These are phyloP conservation scores for Arrhopalites spinosus DNA, from an alignment of 2,888 invertebrate genomes.

Conservation along the genomic window DNA sequence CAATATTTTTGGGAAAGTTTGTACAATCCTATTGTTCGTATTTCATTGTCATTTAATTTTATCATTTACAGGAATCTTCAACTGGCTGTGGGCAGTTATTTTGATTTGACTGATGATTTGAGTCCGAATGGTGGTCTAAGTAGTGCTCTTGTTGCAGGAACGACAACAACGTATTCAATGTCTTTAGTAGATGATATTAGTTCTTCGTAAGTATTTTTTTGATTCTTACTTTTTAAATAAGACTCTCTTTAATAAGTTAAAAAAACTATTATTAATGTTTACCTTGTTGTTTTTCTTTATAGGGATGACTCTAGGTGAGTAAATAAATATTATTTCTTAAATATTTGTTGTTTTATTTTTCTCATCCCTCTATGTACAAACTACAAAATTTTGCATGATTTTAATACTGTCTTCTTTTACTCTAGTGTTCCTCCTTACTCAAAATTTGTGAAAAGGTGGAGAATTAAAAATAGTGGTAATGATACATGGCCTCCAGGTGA, in stretches of 20 bases:
- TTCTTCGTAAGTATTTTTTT: slow-evolving; percentile 69
- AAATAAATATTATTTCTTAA: no score
- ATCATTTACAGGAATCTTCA: slow-evolving; percentile 82
- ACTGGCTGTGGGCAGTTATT: slow-evolving; percentile 92
- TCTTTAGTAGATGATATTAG: slow-evolving; percentile 74
- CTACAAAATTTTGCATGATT: no score
- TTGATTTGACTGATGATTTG: slow-evolving; percentile 71
- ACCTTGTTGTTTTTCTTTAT: no score
- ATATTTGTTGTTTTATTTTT: no score
- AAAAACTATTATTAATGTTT: no score
- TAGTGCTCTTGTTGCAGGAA: slow-evolving; percentile 29
- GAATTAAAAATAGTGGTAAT: slow-evolving; percentile 82
- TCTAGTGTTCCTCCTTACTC: slow-evolving; percentile 74
- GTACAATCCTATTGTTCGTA: not conserved
- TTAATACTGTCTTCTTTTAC: slow-evolving; percentile 57
- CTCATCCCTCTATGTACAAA: no score
- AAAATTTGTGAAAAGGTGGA: slow-evolving; percentile 86
- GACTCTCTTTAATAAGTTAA: no score
- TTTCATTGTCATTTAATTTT: slow-evolving; percentile 9
- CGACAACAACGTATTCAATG: slow-evolving; percentile 64
- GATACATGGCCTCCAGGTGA: slow-evolving; percentile 88
- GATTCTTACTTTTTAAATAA: no score
- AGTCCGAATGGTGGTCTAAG: slow-evolving; percentile 31
- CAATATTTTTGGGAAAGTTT: no score
- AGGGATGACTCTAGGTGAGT: no score